Evolutionary conservation across 2,888 invertebrate species (phyloP), one percentile per base, ranked within the genome.

Genomic region (Heliconius erato): DNA sequence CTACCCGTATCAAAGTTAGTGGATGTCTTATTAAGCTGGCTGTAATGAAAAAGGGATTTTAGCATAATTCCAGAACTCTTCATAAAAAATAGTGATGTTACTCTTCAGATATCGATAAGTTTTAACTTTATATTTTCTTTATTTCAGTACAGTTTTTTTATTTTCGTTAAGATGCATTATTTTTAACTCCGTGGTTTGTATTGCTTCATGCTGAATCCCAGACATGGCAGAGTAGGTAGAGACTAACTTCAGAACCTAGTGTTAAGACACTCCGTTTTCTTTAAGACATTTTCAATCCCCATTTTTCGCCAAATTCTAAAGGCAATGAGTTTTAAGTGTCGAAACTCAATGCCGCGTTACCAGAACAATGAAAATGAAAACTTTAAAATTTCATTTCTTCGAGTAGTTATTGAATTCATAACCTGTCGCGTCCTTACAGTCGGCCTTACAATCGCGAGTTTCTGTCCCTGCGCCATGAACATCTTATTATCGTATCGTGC

Each of bases 31-130:
- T 88, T 88, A 88, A 86, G 85, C 86, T 80, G 54, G 83, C 85
- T 83, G 85, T 87, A 87, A 88, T 87, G 87, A 88, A 88, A 86
- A 85, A 86, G 84, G 84, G 86, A 85, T 86, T 86, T 88, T 87
- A 87, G 86, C 88, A 87, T 86, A 86, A 88, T 88, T 85, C 85
- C 84, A 83, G 78, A 85, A 84, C 84, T 80, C 82, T 84, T 84
- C 78, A 84, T 84, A 83, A 83, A 69, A 74, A 49, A 44, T 86
- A 87, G 87, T 82, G 87, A 84, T 83, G 87, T 72, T 49, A 54
- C 19, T 1, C 19, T 54, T 7, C n/a, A 5, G 9, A 26, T 79
- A 35, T 71, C 69, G 67, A 40, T 32, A 69, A 40, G 26, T 23
- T 40, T 11, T 11, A 32, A 26, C 11, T 67, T 40, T 26, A 19